These are phyloP conservation scores for Mycteria americana DNA, from an alignment of 2,797 vertebrate genomes.

Conservation along the genomic window DNA sequence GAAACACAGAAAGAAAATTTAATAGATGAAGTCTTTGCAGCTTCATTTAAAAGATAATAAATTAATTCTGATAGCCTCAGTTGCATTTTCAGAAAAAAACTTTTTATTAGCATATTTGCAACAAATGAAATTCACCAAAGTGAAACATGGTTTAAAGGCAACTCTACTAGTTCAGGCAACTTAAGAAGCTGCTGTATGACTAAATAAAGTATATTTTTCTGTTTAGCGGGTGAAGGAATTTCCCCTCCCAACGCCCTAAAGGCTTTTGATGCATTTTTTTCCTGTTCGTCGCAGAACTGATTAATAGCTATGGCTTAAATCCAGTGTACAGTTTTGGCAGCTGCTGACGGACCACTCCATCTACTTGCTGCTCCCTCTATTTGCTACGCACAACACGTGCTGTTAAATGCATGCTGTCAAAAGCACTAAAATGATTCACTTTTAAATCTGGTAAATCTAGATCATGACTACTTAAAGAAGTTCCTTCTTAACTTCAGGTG, in stretches of 20 bases:
- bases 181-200: neutral
- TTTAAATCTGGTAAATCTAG: neutral
- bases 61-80: neutral
- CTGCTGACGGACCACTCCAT: neutral
- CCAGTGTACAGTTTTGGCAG: constrained; percentile 27
- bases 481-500: neutral
- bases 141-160: neutral
- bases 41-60: neutral
- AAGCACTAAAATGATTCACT: neutral
- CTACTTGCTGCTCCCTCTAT: constrained; percentile 13
- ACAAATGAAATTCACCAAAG: neutral
- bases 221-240: constrained; percentile 3
- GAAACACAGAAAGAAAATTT: neutral
- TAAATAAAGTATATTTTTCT: constrained; percentile 18
- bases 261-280: constrained; percentile 17
- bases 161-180: neutral
- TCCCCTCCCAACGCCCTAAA: neutral
- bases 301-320: constrained; percentile 46
- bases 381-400: neutral
- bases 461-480: neutral
- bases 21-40: neutral
- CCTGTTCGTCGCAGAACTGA: constrained; percentile 21
- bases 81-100: neutral
- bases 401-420: neutral
- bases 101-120: neutral